Evolutionary conservation across 2,888 invertebrate genomes (phyloP), one percentile per base, ranked within the genome.

Genomic region (Stenoptilia bipunctidactyla): DNA sequence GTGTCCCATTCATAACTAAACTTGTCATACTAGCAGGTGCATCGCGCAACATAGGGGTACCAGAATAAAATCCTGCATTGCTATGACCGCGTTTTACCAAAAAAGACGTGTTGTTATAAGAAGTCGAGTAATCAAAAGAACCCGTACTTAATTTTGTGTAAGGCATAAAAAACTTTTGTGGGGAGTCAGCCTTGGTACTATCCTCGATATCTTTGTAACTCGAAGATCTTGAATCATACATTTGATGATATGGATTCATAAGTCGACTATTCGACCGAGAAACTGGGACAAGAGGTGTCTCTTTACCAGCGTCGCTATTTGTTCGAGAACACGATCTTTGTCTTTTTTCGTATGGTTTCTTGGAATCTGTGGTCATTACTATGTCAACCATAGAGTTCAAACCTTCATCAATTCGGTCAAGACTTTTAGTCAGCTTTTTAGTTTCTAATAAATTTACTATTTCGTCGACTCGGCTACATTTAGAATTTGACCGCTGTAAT

Each of bases 341-440:
- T 40, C 80, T 56, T 50, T 67, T 68, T 41, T 79, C 80, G 41
- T 80, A 83, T 20, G 80, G 67, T 44, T 75, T 79, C 35, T 70
- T 79, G 2, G 86, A 85, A 42, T 87, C 85, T 3, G 85, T 72
- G n/a, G 88, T 85, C 46, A 91, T 83, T 0, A 91, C 88, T 27
- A 92, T 90, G 53, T 90, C 89, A 1, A 91, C 88, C 86, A 91
- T 88, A 0, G 90, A 86, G 54, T 91, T 88, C 15, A 92, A 63
- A 13, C 91, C 89, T 60, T 87, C 88, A 57, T 92, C 92, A 34
- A 93, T 90, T 42, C 92, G 85, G 49, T 94, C 93, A 37, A 93
- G 68, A 49, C 93, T 93, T 68, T 93, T 93, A 0, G 92, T 89
- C 34, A 89, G 63, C 38, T 88, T 85, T 39, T 87, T 85, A 1